Base-by-base conservation (phyloP, 2,888 invertebrate species). In the Laothoe populi region DNA sequence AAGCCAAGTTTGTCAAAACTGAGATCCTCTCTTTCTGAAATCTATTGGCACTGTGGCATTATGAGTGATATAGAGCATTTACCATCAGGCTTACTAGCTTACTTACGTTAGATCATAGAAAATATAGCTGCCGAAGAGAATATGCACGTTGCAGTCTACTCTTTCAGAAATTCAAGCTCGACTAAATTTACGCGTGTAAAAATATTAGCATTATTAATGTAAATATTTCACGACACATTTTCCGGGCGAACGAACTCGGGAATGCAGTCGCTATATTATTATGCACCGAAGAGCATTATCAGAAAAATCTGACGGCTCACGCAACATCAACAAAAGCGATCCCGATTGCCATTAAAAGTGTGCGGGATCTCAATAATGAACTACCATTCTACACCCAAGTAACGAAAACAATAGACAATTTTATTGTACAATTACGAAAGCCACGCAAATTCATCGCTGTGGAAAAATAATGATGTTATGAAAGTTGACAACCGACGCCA, bases 281-380 rank as follows among this genome's bases (percentile, higher is more conserved):
- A 31, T 53, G 35, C 35, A 31, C 31, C 53, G 53, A 53, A 53
- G 16, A 31, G 53, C 53, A 53, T 53, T 35, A 53, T 53, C 53
- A 31, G 31, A 53, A 19, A 53, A 53, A 53, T 53, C 53, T 35
- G 53, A 53, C 53, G 35, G 31, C 35, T 53, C 49, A 58, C 40
- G 24, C 42, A 58, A 58, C 42, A 35, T 53, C 35, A 53, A 66
- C 63, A 68, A 68, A 64, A 64, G 57, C 58, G 26, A 66, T 67
- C 53, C 35, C 63, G 65, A 67, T 64, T 70, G 61, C 46, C 60
- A 57, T 64, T 65, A 62, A 63, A 24, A 59, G 23, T 42, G 42
- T 24, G 24, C 42, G 24, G 31, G 42, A 61, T 67, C 64, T 61
- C 57, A 65, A 61, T 35, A 60, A 60, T 19, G 23, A 26, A 53